Conservation (phyloP, 2,888 invertebrate species). For the Himalopsyche tibetana region DNA sequence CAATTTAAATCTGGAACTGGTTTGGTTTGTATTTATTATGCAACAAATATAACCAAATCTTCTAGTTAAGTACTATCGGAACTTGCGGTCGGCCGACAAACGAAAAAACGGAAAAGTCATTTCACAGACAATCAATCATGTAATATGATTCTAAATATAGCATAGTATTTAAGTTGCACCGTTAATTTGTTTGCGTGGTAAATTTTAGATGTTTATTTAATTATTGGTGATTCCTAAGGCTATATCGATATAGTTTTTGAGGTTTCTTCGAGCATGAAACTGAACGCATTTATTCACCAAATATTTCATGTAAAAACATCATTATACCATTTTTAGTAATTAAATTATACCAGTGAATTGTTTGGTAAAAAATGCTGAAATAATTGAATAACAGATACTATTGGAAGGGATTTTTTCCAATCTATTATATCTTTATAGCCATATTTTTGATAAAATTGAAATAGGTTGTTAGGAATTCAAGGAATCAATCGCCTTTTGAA, state of each 20-base stretch:
- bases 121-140: slow-evolving; percentile 13
- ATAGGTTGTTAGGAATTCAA: no score
- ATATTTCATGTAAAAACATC: no score
- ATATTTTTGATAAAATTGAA: no score
- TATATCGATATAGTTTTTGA: not conserved
- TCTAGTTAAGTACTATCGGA: slow-evolving; percentile 3
- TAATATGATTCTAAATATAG: slow-evolving; percentile 3
- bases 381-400: no score
- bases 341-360: no score
- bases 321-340: no score
- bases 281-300: no score
- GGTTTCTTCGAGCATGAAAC: not conserved
- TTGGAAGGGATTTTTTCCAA: no score
- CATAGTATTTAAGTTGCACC: not conserved
- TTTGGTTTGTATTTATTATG: slow-evolving; percentile 20
- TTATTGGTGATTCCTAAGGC: not conserved
- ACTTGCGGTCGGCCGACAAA: slow-evolving; percentile 9
- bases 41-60: not conserved
- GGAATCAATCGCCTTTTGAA: no score
- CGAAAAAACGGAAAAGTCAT: not conserved
- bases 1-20: not conserved
- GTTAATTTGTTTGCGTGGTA: not conserved
- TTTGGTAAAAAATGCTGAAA: no score
- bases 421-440: no score
- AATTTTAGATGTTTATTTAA: not conserved